Evolutionary conservation across 2,888 invertebrate species (phyloP).

Genomic region (Folsomia candida): DNA sequence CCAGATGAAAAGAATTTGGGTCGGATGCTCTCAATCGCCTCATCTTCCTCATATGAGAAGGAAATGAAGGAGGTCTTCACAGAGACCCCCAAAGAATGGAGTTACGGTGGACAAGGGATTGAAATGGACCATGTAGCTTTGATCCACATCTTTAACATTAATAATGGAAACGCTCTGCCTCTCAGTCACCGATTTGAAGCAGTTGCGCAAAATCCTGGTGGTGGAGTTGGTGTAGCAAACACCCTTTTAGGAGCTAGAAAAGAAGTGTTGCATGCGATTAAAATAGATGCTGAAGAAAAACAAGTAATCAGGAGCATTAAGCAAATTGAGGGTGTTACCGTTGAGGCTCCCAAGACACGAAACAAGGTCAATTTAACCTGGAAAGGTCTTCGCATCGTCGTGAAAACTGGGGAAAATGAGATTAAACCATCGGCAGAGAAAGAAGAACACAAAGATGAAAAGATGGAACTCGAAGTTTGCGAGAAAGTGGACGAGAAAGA

Average conservation of each 20-base stretch:
- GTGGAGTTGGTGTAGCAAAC: slow-evolving; percentile 7
- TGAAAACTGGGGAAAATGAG: neutral
- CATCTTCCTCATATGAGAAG: neutral
- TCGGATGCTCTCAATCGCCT: neutral
- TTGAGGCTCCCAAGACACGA: slow-evolving; percentile 24
- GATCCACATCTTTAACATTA: neutral
- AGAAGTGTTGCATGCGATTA: neutral
- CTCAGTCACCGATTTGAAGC: slow-evolving; percentile 24
- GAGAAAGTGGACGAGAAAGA: neutral
- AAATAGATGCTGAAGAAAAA: neutral
- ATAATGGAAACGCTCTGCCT: slow-evolving; percentile 1
- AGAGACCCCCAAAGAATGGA: slow-evolving; percentile 17
- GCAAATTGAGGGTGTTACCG: neutral
- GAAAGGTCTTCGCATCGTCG: slow-evolving; percentile 1
- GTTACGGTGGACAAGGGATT: neutral
- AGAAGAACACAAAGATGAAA: neutral
- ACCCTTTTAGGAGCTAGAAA: neutral
- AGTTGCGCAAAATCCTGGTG: slow-evolving; percentile 22
- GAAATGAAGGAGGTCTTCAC: slow-evolving; percentile 9
- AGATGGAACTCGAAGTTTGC: neutral
- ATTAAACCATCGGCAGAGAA: neutral
- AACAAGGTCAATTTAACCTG: slow-evolving; percentile 19
- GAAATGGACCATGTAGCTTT: neutral
- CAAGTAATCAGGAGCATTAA: neutral
- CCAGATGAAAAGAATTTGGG: neutral